Percentiles rank a stretch among this genome's conserved stretches.
phyloP scores from a whole-genome alignment of 2,797 vertebrate genomes.

The Cossypha heuglini region DNA sequence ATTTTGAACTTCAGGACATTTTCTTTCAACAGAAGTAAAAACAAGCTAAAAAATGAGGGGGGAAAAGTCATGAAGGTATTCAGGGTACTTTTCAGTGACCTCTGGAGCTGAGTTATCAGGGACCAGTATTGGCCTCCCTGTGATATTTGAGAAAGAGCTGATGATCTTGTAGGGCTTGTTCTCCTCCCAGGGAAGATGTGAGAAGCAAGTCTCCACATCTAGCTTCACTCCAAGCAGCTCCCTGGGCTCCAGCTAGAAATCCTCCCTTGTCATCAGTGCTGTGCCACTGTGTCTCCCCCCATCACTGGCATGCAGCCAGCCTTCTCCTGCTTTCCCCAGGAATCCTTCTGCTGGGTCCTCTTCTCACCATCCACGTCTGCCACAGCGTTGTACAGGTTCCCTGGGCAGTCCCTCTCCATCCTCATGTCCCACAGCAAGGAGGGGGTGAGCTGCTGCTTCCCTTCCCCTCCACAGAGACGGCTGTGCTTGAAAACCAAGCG shows the following conservation, averaged over 20 bases:
- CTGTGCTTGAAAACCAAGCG: not conserved
- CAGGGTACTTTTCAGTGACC: not conserved
- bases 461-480: not conserved
- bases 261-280: not conserved
- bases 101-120: not conserved
- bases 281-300: rapidly evolving
- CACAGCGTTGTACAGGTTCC: rapidly evolving
- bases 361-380: rapidly evolving
- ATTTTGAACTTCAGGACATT: not conserved
- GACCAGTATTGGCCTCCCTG: not conserved
- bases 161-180: not conserved
- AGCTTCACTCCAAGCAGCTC: not conserved
- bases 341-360: rapidly evolving
- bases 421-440: rapidly evolving
- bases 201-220: not conserved
- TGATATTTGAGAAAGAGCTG: not conserved
- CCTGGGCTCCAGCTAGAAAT: not conserved
- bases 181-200: rapidly evolving
- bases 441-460: not conserved
- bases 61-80: not conserved
- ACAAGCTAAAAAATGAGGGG: rapidly evolving
- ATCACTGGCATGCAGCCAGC: rapidly evolving
- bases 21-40: not conserved
- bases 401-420: not conserved
- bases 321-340: not conserved